Evolutionary conservation across 2,888 invertebrate genomes (phyloP), one percentile per base, ranked within the genome.

Genomic region (Ophraella communa): DNA sequence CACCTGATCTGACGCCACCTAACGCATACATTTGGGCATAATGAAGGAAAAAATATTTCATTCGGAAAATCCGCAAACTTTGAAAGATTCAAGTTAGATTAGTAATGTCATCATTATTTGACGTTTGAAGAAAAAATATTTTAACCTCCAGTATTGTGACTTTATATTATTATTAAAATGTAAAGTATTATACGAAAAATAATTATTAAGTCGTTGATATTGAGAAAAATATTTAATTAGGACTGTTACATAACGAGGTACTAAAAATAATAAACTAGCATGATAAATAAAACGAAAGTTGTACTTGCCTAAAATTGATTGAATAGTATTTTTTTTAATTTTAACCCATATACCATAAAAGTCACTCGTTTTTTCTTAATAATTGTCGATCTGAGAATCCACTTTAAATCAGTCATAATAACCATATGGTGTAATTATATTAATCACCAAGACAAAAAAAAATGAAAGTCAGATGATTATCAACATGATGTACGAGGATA

Each of bases 321-420:
- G 27, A 27, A 23, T 47, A 23, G 14, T 47, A 23, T 51, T 27
- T 14, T 51, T 49, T 51, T 51, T 51, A 17, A 5, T 14, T 24
- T 51, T 24, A 51, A 51, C 49, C 49, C 24, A 51, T 51, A 51
- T 51, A 51, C 49, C 49, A 51, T 51, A 51, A 51, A 51, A 51
- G 49, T 27, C 24, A 51, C 27, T 51, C 17, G 49, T 51, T 51
- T 8, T 51, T 24, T 24, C 23, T 23, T 24, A 11, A 51, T 45
- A 20, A 17, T 51, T 27, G 27, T 24, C 49, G n/a, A 49, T 23
- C 23, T 49, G 49, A 23, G 49, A 24, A 49, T 49, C 49, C 49
- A 49, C 21, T 14, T 51, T 27, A 51, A 20, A 27, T 51, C 49
- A 17, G 14, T 51, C 49, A 51, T 51, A 49, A 47, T 49, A 51